A percentile compares a stretch with the other conserved stretches of the same genome.
Evolutionary conservation across 2,888 invertebrate genomes (phyloP).

Genomic region (Agonopterix heracliana): DNA sequence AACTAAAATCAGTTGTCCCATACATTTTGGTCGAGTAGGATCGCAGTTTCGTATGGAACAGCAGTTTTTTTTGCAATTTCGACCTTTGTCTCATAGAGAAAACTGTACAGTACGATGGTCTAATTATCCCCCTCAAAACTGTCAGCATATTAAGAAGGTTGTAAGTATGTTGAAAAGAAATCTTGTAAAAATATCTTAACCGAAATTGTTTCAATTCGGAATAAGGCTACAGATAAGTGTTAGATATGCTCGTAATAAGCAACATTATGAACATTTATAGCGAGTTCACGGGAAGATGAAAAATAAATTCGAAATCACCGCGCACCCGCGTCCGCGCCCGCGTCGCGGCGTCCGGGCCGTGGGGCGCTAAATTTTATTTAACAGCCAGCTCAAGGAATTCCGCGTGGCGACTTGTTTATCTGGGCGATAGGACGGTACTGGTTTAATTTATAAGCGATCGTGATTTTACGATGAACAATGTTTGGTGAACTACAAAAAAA

Average conservation of each 20-base stretch:
- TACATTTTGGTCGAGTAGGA: no score
- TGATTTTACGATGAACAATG: no score
- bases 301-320: constrained; percentile 39
- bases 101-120: no score
- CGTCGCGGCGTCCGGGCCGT: constrained; percentile 12
- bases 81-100: no score
- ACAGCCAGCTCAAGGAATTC: constrained; percentile 36
- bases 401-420: constrained; percentile 39
- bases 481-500: no score
- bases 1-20: no score
- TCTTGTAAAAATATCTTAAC: not conserved
- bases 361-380: constrained; percentile 41
- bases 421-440: constrained; percentile 27
- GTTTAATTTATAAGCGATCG: not conserved
- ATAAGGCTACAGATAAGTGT: not conserved
- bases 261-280: not conserved
- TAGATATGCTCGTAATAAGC: no score
- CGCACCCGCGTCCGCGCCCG: constrained; percentile 10
- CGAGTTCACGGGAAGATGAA: constrained; percentile 19
- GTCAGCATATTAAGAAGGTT: no score
- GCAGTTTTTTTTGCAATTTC: no score
- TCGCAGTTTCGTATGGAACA: no score
- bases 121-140: no score
- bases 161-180: no score
- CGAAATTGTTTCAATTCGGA: not conserved